Evolutionary conservation across 2,797 vertebrate species (phyloP).

Genomic region (Macropus fuliginosus): DNA sequence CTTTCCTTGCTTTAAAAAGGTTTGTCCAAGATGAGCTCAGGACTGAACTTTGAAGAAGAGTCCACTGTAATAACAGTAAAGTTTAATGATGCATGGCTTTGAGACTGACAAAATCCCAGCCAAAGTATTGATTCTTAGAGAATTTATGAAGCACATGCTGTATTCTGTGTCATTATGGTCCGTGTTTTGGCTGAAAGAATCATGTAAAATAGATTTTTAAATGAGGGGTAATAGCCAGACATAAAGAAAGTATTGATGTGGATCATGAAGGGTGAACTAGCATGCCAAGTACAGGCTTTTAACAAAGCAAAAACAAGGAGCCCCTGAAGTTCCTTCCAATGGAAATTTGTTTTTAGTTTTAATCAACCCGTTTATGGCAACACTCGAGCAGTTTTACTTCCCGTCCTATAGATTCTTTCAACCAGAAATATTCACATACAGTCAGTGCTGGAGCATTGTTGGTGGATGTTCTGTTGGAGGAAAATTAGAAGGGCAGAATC

Average conservation of each 20-base stretch:
- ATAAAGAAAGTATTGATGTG: slow-evolving; percentile 90
- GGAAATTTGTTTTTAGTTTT: slow-evolving; percentile 85
- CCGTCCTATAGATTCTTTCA: slow-evolving; percentile 48
- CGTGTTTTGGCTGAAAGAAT: slow-evolving; percentile 89
- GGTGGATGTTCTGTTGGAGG: slow-evolving; percentile 37
- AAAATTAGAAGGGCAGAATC: slow-evolving; percentile 39
- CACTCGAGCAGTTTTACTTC: slow-evolving; percentile 69
- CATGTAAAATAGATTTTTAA: slow-evolving; percentile 93
- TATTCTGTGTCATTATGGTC: slow-evolving; percentile 88
- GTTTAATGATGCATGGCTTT: slow-evolving; percentile 90
- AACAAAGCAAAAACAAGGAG: slow-evolving; percentile 86
- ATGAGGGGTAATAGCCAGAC: slow-evolving; percentile 90
- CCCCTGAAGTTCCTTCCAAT: slow-evolving; percentile 80
- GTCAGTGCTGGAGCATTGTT: slow-evolving; percentile 54
- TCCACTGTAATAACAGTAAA: slow-evolving; percentile 89
- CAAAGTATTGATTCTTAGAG: slow-evolving; percentile 89
- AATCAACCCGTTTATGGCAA: slow-evolving; percentile 83
- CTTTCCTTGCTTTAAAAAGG: slow-evolving; percentile 80
- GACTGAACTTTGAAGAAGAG: slow-evolving; percentile 88
- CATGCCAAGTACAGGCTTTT: slow-evolving; percentile 86
- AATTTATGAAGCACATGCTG: slow-evolving; percentile 88
- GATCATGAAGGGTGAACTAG: slow-evolving; percentile 89
- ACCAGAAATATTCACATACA: slow-evolving; percentile 37
- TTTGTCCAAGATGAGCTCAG: slow-evolving; percentile 82
- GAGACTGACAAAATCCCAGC: slow-evolving; percentile 90